Conservation (phyloP, 2,888 invertebrate genomes). For the Drosophila tripunctata region DNA sequence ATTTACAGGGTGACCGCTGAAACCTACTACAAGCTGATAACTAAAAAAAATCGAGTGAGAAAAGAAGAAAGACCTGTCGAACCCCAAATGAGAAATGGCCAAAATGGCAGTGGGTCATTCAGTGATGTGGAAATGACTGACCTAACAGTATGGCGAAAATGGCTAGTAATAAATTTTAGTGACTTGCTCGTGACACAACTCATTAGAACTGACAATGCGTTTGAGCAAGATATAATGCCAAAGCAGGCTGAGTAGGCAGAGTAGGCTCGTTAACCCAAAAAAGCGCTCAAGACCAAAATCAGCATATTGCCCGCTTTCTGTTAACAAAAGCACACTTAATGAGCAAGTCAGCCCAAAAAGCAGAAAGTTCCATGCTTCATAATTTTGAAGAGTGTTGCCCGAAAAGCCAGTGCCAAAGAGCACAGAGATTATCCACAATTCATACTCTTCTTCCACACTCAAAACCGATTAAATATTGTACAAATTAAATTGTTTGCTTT, state of each 20-base stretch:
- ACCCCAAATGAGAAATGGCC: slow-evolving; percentile 33
- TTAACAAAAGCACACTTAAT: slow-evolving; percentile 28
- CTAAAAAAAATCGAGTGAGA: neutral
- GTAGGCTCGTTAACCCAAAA: slow-evolving; percentile 40
- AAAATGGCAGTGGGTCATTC: slow-evolving; percentile 27
- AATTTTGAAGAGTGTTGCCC: slow-evolving; percentile 16
- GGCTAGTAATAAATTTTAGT: slow-evolving; percentile 52
- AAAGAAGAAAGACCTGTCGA: slow-evolving; percentile 3
- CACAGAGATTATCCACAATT: neutral
- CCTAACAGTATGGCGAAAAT: slow-evolving; percentile 23
- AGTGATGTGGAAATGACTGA: slow-evolving; percentile 46
- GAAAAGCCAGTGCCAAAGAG: too few species aligned
- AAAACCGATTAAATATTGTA: slow-evolving; percentile 26
- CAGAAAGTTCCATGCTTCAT: slow-evolving; percentile 5
- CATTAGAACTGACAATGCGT: slow-evolving; percentile 39
- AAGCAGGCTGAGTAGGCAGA: slow-evolving; percentile 14
- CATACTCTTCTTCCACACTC: neutral
- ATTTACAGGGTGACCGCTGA: slow-evolving; percentile 11
- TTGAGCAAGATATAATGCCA: neutral
- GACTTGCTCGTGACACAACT: slow-evolving; percentile 44
- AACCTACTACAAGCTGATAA: slow-evolving; percentile 23
- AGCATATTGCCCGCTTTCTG: slow-evolving; percentile 26
- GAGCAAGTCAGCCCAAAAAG: slow-evolving; percentile 9
- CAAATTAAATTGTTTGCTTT: slow-evolving; percentile 19
- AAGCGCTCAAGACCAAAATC: slow-evolving; percentile 18